A percentile compares a stretch with the other conserved stretches of the same genome.
phyloP scores from a whole-genome alignment of 2,797 vertebrate species.

The Hydrophis major region DNA sequence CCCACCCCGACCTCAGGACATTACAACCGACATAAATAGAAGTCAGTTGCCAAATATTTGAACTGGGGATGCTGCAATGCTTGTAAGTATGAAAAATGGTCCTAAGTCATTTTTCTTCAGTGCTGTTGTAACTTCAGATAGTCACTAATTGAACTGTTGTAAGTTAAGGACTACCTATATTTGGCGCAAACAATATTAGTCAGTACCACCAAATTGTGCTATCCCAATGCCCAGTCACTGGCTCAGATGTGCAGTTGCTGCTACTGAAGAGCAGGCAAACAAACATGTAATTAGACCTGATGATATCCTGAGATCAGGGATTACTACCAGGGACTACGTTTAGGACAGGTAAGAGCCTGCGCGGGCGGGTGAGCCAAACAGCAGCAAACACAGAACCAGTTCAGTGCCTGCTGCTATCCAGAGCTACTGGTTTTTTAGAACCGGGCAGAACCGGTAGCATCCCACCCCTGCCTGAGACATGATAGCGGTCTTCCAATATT shows the following conservation, averaged over 20 bases:
- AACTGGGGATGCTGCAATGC: neutral
- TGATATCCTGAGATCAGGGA: no score
- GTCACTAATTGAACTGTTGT: neutral
- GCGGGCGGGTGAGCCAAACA: no score
- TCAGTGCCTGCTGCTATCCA: no score
- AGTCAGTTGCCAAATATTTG: neutral
- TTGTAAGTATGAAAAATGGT: neutral
- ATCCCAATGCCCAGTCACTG: neutral
- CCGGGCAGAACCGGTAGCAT: no score
- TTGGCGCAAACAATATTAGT: neutral
- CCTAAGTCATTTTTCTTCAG: neutral
- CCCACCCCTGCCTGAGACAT: no score
- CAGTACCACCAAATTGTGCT: neutral
- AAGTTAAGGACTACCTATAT: neutral
- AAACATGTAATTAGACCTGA: neutral
- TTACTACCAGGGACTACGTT: no score
- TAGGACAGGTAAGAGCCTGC: no score
- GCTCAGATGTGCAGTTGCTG: neutral
- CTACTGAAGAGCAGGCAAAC: neutral
- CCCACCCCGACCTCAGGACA: neutral
- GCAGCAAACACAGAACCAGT: no score
- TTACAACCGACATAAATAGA: neutral
- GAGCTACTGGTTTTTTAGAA: no score
- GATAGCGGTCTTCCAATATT: no score
- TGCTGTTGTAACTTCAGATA: neutral